Evolutionary conservation across 2,888 invertebrate genomes (phyloP), one percentile per base, ranked within the genome.

Genomic region (Muschampia plurimacula): DNA sequence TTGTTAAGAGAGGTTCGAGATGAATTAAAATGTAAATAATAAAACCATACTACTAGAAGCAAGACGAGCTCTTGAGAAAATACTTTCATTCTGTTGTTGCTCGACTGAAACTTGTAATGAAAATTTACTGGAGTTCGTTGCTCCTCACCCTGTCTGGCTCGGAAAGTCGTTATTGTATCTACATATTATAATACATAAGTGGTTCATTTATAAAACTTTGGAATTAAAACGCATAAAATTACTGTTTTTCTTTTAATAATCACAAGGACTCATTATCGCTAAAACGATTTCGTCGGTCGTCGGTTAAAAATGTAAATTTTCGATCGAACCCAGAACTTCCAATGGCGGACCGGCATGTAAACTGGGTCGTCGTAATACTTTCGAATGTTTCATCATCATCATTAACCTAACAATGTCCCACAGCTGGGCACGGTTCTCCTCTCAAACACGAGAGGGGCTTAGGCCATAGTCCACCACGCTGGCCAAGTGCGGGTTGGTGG

Each of bases 61-160:
- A 60, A 66, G 60, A 71, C 60, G 59, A 71, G 49, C 65, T 66
- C 49, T 41, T 49, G 66, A 66, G 59, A 60, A 66, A 66, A 66
- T 59, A 66, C 46, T 71, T 63, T 71, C 65, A 64, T 66, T 63
- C 69, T 59, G 71, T 66, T 59, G 71, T 66, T 66, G 41, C 66
- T 65, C 66, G 49, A 68, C 44, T 60, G 59, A 68, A 68, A 64
- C 59, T 66, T 65, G 71, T 59, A 65, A 71, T 71, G 66, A 71
- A 71, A 71, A 71, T 71, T 71, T 66, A 71, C 36, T 59, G 49
- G 66, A 66, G 71, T 59, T 66, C 66, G 60, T 66, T 66, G 64
- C 36, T 65, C 66, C 65, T 66, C 71, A 49, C 71, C 71, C 71
- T 66, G 71, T 71, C 71, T 65, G 71, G 49, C 46, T 66, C 32